phyloP scores from a whole-genome alignment of 2,797 vertebrate genomes.

The Centroberyx gerrardi region DNA sequence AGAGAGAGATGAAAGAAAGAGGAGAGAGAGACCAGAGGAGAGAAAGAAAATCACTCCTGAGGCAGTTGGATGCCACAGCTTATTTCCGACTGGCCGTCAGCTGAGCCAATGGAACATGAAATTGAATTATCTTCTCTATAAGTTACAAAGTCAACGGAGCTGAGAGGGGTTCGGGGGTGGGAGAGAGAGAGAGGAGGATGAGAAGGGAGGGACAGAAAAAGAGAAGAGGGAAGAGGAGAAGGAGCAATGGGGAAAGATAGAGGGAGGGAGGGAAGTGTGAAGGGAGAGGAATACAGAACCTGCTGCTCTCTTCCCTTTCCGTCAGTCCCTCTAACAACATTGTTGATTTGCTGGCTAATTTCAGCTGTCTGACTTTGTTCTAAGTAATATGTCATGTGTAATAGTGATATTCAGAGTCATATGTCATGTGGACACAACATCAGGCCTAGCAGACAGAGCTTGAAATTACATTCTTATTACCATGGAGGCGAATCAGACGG shows the following conservation, averaged over 20 bases:
- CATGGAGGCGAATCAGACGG: constrained; percentile 4
- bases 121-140: constrained; percentile 64
- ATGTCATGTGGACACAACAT: constrained; percentile 35
- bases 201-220: background rate
- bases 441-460: constrained; percentile 28
- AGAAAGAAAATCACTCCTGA: constrained; percentile 20
- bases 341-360: constrained; percentile 1
- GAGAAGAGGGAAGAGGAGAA: background rate
- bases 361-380: background rate
- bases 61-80: constrained; percentile 44
- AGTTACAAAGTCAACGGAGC: constrained; percentile 57
- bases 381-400: constrained; percentile 9
- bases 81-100: constrained; percentile 46
- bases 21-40: background rate
- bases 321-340: background rate
- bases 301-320: background rate
- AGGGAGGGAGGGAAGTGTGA: background rate
- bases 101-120: constrained; percentile 62
- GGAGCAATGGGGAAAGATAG: background rate
- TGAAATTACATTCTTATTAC: constrained; percentile 39
- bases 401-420: constrained; percentile 26
- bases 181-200: background rate
- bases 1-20: constrained; percentile 10
- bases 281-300: background rate
- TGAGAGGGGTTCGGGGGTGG: constrained; percentile 17